A percentile compares a stretch with the other conserved stretches of the same genome.
phyloP scores from a whole-genome alignment of 2,113 vertebrate species.

The Oryzias curvinotus region DNA sequence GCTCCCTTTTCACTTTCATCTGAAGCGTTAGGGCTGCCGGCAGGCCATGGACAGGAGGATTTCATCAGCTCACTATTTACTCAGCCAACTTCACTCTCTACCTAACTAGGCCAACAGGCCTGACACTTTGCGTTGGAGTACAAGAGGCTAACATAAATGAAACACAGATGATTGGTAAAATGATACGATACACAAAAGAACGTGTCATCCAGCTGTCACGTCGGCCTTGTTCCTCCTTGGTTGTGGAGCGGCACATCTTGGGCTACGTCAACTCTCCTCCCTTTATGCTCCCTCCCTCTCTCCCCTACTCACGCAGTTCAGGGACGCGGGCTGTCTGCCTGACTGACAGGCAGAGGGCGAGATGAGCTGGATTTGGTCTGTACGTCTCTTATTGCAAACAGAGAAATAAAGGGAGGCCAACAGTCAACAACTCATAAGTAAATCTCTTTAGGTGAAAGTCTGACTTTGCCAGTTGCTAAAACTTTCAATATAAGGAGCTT shows the following conservation, averaged over 20 bases:
- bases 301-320: slow-evolving; percentile 41
- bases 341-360: slow-evolving; percentile 61
- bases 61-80: slow-evolving; percentile 72
- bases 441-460: slow-evolving; percentile 57
- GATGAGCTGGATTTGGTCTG: slow-evolving; percentile 44
- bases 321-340: slow-evolving; percentile 58
- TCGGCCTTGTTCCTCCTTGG: slow-evolving; percentile 59
- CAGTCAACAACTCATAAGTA: slow-evolving; percentile 64
- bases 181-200: slow-evolving; percentile 75
- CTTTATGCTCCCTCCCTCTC: not conserved
- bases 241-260: slow-evolving; percentile 59
- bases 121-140: slow-evolving; percentile 67
- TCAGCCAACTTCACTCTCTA: slow-evolving; percentile 59
- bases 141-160: slow-evolving; percentile 64
- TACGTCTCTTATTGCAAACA: slow-evolving; percentile 41
- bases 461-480: slow-evolving; percentile 23
- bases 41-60: slow-evolving; percentile 58
- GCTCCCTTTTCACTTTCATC: slow-evolving; percentile 70
- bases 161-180: slow-evolving; percentile 78
- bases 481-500: slow-evolving; percentile 30
- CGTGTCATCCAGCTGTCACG: slow-evolving; percentile 71
- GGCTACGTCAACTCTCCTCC: slow-evolving; percentile 49
- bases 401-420: slow-evolving; percentile 56
- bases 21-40: slow-evolving; percentile 62
- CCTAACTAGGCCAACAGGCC: slow-evolving; percentile 74